Percentiles rank a stretch among this genome's conserved stretches.
Conservation (phyloP, 2,797 vertebrate genomes). For the Helostoma temminkii region DNA sequence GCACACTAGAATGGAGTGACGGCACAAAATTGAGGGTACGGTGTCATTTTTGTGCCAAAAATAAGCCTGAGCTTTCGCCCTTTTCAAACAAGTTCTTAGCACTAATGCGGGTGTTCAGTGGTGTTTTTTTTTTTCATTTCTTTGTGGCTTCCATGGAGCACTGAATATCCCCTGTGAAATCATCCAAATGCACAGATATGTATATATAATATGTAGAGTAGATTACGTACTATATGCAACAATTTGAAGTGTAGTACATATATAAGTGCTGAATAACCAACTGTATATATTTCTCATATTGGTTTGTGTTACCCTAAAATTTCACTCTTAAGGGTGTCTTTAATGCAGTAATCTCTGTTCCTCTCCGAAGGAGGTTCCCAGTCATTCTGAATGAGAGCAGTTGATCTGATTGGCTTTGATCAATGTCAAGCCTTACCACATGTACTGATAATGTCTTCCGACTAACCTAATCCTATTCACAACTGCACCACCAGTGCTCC, state of each 20-base stretch:
- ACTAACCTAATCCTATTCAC: conserved; percentile 10
- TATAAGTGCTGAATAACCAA: too few species aligned
- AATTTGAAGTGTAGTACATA: too few species aligned
- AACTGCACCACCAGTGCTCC: background rate
- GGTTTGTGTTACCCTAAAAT: background rate
- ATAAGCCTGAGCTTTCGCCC: background rate
- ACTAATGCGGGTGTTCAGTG: background rate
- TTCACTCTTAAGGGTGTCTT: background rate
- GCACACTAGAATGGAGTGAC: conserved; percentile 38
- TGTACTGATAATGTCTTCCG: conserved; percentile 28
- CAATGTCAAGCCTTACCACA: background rate
- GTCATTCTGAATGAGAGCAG: background rate
- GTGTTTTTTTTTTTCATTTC: background rate
- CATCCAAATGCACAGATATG: too few species aligned
- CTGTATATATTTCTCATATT: background rate
- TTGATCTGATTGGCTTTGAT: conserved; percentile 25
- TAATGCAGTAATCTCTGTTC: background rate
- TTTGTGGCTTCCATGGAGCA: background rate
- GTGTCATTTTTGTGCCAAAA: conserved; percentile 18
- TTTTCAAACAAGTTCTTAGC: conserved; percentile 12
- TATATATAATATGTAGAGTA: too few species aligned
- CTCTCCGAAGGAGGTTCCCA: background rate
- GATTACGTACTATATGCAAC: too few species aligned
- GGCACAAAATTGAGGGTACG: background rate
- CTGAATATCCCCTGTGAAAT: background rate